Conservation (phyloP, 2,113 vertebrate genomes). For the Nipponia nippon region DNA sequence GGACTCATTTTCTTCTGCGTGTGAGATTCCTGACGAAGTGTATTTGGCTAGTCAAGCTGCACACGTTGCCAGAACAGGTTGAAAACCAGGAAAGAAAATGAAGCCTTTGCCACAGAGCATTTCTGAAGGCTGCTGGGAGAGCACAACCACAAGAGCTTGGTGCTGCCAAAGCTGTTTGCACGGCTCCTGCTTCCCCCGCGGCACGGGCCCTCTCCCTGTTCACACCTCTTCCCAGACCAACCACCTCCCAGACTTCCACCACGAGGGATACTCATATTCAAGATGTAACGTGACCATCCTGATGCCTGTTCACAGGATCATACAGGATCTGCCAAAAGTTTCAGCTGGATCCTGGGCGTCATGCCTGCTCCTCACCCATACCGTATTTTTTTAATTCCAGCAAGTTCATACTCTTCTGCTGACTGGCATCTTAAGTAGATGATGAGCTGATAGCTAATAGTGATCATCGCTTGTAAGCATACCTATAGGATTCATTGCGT, state of each 20-base stretch:
- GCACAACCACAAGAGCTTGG: neutral
- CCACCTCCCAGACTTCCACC: neutral
- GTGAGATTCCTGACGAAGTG: neutral
- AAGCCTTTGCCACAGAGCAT: neutral
- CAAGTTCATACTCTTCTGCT: neutral
- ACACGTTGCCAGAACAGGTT: neutral
- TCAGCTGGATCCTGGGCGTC: neutral
- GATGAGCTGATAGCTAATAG: neutral
- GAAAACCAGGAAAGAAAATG: neutral
- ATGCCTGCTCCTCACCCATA: neutral
- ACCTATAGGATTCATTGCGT: neutral
- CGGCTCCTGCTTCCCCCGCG: fast-evolving
- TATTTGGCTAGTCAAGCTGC: neutral
- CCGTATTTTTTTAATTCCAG: neutral
- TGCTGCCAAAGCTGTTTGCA: neutral
- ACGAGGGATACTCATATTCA: fast-evolving
- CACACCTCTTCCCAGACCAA: neutral
- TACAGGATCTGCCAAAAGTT: neutral
- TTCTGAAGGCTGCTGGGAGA: neutral
- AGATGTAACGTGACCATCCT: neutral
- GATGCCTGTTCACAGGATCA: neutral
- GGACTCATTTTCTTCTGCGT: neutral
- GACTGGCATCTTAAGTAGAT: neutral
- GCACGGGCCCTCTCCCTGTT: neutral
- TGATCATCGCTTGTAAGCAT: neutral